Percentiles rank a stretch among this genome's conserved stretches.
Evolutionary conservation across 2,113 vertebrate species (phyloP).

Genomic region (Hypocryptadius cinnamomeus): DNA sequence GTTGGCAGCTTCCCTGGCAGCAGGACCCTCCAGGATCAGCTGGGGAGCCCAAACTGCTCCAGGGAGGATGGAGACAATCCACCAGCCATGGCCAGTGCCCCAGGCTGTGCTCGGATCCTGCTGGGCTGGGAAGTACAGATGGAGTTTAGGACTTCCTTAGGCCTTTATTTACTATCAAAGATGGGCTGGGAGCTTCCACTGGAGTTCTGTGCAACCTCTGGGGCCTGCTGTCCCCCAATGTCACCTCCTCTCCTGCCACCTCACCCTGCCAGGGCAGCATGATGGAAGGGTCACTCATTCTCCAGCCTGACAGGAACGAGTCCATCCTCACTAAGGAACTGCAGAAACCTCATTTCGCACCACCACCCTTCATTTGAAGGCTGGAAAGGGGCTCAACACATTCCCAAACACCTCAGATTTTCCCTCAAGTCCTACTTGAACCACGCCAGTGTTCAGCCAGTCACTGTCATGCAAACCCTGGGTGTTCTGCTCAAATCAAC

Average conservation of each 20-base stretch:
- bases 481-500: background rate
- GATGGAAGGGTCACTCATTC: background rate
- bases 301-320: background rate
- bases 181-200: background rate
- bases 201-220: background rate
- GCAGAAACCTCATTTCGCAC: background rate
- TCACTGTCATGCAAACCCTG: fast-evolving
- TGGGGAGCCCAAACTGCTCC: background rate
- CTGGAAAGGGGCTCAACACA: background rate
- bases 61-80: background rate
- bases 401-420: background rate
- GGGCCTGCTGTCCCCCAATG: background rate
- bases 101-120: background rate
- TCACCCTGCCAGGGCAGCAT: background rate
- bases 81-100: background rate
- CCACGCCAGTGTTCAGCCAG: background rate
- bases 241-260: background rate
- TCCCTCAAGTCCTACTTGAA: background rate
- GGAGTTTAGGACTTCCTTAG: background rate
- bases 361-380: background rate
- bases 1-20: background rate
- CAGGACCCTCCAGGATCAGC: background rate
- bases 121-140: background rate
- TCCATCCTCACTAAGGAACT: background rate
- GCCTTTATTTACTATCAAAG: background rate